Evolutionary conservation across 1,140 invertebrate species (phyloP), one percentile per base, ranked within the genome.

Genomic region (Sinella curviseta): DNA sequence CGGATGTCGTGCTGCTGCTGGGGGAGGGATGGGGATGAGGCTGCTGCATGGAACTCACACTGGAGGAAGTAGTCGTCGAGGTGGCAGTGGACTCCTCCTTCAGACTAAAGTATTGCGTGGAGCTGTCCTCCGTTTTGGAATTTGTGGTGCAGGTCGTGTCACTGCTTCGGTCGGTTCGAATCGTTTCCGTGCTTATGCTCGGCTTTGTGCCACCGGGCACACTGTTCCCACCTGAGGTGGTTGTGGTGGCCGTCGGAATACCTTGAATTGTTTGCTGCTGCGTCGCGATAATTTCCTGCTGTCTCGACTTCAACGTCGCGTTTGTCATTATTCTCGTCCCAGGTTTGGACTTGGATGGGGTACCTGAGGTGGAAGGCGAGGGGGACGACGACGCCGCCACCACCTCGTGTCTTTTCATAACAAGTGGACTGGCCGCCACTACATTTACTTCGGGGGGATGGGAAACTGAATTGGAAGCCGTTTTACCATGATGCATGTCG

Each of bases 241-340:
- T 24, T n/a, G n/a, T 67, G n/a, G n/a, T 30, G 30, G 24, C 24
- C 12, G 30, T 75, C 24, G 36, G 4, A 48, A 12, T 48, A 17
- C 33, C 28, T 14, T 75, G 33, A 1, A n/a, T 12, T 20, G 8
- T 75, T 48, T 75, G 74, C 39, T 48, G 39, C 20, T 48, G 39
- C 39, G 39, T 48, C 8, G 77, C 76, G 0, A 81, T 12, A 0
- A 78, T 12, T 74, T 81, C 80, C 33, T 81, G 80, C n/a, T 81
- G 78, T 0, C 80, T 55, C 20, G 55, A 67, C 54, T 77, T 81
- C 2, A 81, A 55, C n/a, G 65, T 79, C 14, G 80, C 74, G 39
- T 79, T 81, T 65, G 80, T 81, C 33, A 81, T 81, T 74, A 81
- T 81, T 26, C 77, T 78, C 20, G 77, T 24, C 1, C 80, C 80